Evolutionary conservation across 2,113 vertebrate genomes (phyloP), one percentile per base, ranked within the genome.

Genomic region (Ancistrus triradiatus): DNA sequence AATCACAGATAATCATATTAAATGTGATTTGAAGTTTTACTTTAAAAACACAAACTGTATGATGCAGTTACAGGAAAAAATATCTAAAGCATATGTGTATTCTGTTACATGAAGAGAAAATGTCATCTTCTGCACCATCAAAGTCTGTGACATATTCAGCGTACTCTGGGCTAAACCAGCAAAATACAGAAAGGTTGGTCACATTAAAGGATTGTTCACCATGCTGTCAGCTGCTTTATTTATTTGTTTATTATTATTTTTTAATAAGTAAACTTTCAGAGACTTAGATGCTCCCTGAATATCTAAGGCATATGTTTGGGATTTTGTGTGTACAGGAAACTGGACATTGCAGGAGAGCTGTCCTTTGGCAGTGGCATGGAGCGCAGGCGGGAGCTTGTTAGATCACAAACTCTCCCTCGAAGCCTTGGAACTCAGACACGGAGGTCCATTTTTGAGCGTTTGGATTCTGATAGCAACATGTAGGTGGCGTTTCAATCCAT

Each of bases 371-470:
- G 68, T 21, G 88, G 70, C 0, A 85, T 77, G 27, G 94, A 96
- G 75, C 88, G 83, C 57, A 90, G 89, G 35, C 73, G 91, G 13
- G 93, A 96, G 77, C 80, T 98, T 51, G 92, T 97, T 76, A 87
- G 95, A 57, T 98, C 95, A 4, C 95, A 97, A 84, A 98, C 95
- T 0, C 85, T 98, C 24, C 94, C 95, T 0, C 87, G 94, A 10
- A 91, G 81, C 44, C 77, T 84, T 0, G 93, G 88, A 5, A 83
- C 92, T 0, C 95, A 96, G 69, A 81, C 87, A 66, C 91, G 94
- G 33, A 92, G 91, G 53, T 89, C 91, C 0, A 78, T 95, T 63
- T 88, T 98, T 0, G 94, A 96, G 80, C 93, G 90, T 51, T 79
- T 93, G 17, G 94, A 96, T 63, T 84, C 87, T 0, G 90, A 93